Base-by-base conservation (phyloP, 2,888 invertebrate genomes). In the Blastobasis lacticolella region DNA sequence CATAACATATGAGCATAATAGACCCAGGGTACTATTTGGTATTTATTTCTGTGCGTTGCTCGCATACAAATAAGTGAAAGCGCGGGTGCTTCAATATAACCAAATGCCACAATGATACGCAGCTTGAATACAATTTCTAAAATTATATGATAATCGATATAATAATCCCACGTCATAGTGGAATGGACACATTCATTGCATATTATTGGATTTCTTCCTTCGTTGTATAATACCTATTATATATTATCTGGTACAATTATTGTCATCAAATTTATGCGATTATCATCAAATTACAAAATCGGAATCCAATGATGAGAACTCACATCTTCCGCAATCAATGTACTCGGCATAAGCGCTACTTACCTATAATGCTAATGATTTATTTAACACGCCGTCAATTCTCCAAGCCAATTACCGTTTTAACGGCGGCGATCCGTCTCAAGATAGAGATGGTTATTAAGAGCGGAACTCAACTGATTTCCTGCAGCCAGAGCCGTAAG, bases 61-160 rank as follows among this genome's bases (percentile, higher is more conserved):
- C 54, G 68, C 61, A 69, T 67, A 66, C 57, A 60, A 64, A 63
- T 66, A 54, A 68, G 73, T 67, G 74, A 75, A 74, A 75, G 73
- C 58, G 55, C 49, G 52, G 57, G 54, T 57, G 58, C 56, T 59
- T 63, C 64, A 58, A 66, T 71, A 70, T 74, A 68, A 68, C 68
- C 65, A 67, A 75, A 75, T 66, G 59, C 67, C 66, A 57, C 61
- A 62, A 61, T 59, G 54, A 57, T 66, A 68, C 66, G 62, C 67
- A 60, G 55, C 54, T 54, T 61, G 66, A 61, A 67, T 70, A 63
- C 52, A 58, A 58, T 64, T 60, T 61, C 54, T 60, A 53, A 61
- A 55, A 57, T 58, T 50, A 46, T 44, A 48, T 46, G 45, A 44
- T 49, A 40, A 52, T 53, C 41, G 51, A 41, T 49, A 49, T 8